phyloP scores from a whole-genome alignment of 2,888 invertebrate species.

The Aphidoletes aphidimyza region DNA sequence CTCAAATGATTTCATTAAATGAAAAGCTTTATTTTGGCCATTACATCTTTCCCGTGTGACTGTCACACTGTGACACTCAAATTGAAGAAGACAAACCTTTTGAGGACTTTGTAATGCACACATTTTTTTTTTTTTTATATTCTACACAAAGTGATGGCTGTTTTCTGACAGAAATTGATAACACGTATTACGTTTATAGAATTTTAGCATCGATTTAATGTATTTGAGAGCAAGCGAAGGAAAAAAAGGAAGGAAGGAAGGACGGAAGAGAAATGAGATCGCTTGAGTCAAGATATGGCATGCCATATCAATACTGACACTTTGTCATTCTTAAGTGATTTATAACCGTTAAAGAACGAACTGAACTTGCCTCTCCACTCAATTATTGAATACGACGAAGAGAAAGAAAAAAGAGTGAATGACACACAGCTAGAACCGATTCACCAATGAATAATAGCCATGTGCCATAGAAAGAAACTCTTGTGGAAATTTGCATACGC shows the following conservation, averaged over 20 bases:
- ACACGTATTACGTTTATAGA: not conserved
- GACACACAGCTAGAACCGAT: not conserved
- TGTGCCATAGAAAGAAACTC: no score
- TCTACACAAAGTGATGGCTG: not conserved
- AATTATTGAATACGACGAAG: no score
- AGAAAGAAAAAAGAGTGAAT: no score
- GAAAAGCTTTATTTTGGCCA: not conserved
- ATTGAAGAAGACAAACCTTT: not conserved
- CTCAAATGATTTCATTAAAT: slow-evolving; percentile 9
- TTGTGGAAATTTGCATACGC: no score
- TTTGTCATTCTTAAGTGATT: slow-evolving; percentile 22
- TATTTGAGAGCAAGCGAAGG: no score
- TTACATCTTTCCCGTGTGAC: no score
- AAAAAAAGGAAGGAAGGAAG: not conserved
- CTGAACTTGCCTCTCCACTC: not conserved
- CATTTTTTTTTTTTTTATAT: no score
- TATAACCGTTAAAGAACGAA: not conserved
- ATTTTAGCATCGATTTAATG: no score
- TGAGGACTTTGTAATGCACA: no score
- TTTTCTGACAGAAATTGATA: slow-evolving; percentile 1
- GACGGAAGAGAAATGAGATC: not conserved
- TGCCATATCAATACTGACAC: slow-evolving; percentile 6
- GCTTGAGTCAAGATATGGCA: not conserved
- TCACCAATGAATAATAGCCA: no score
- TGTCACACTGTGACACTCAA: no score